These are phyloP conservation scores for Diaphora mendica DNA, from an alignment of 2,888 invertebrate species.

Conservation along the genomic window DNA sequence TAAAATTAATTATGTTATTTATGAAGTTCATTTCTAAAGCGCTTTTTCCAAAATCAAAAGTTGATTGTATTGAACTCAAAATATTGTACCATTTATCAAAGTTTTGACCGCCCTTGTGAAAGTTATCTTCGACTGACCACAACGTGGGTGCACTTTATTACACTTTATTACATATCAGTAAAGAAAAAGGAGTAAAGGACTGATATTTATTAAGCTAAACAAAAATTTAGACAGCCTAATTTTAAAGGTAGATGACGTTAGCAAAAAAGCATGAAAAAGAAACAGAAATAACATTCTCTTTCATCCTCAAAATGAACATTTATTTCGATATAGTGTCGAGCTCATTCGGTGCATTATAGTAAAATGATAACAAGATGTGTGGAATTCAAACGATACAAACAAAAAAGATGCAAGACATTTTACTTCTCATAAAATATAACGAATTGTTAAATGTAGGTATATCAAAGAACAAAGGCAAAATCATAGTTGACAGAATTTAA, in stretches of 20 bases:
- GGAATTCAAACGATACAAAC: not conserved
- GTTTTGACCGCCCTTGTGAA: constrained; percentile 47
- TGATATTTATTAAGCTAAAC: constrained; percentile 55
- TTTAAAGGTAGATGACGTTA: constrained; percentile 50
- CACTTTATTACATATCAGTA: constrained; percentile 58
- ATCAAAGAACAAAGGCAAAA: not conserved
- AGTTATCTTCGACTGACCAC: constrained; percentile 58
- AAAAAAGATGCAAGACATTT: not conserved
- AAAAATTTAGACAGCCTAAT: constrained; percentile 39
- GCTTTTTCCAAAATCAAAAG: constrained; percentile 24
- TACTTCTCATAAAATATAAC: not conserved
- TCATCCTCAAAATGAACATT: constrained; percentile 23
- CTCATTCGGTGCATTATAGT: not conserved
- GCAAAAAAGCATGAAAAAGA: constrained; percentile 31
- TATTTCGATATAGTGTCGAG: constrained; percentile 10
- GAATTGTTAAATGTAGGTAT: not conserved
- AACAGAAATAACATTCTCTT: not conserved
- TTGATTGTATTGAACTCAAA: constrained; percentile 37
- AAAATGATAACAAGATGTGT: not conserved
- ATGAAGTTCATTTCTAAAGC: constrained; percentile 10
- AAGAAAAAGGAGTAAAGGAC: constrained; percentile 46
- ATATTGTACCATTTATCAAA: constrained; percentile 54
- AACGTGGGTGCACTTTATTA: constrained; percentile 62
- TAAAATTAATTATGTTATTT: too few species aligned
- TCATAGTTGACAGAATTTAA: too few species aligned